Evolutionary conservation across 2,113 vertebrate genomes (phyloP).

Genomic region (Amphiprion ocellaris): DNA sequence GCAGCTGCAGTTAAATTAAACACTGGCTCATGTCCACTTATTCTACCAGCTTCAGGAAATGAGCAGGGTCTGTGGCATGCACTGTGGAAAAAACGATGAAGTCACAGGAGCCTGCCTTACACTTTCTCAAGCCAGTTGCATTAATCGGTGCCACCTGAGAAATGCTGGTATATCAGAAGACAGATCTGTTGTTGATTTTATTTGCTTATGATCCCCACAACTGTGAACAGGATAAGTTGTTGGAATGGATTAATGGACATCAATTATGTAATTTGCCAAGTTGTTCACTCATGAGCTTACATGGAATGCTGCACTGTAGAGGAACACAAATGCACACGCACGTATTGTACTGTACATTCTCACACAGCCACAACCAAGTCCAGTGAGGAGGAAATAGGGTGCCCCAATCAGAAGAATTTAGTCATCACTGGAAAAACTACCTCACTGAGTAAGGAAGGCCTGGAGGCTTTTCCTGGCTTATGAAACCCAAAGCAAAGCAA

Average conservation of each 20-base stretch:
- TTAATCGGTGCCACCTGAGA: slow-evolving; percentile 59
- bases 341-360: slow-evolving; percentile 22
- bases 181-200: slow-evolving; percentile 4
- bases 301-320: not conserved
- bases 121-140: slow-evolving; percentile 44
- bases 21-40: slow-evolving; percentile 61
- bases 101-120: slow-evolving; percentile 45
- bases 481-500: slow-evolving; percentile 68
- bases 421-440: slow-evolving; percentile 82
- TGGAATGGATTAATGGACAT: not conserved
- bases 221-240: not conserved
- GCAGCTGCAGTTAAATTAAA: slow-evolving; percentile 62
- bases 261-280: not conserved
- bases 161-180: slow-evolving; percentile 4
- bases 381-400: slow-evolving; percentile 48
- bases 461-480: slow-evolving; percentile 67
- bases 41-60: slow-evolving; percentile 76
- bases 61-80: slow-evolving; percentile 60
- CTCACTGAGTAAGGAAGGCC: slow-evolving; percentile 59
- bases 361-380: slow-evolving; percentile 39
- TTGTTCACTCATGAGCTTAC: not conserved
- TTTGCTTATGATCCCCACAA: slow-evolving; percentile 12
- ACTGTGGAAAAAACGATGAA: slow-evolving; percentile 68
- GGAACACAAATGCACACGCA: slow-evolving; percentile 2
- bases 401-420: slow-evolving; percentile 71